Percentiles rank a stretch among this genome's conserved stretches.
Evolutionary conservation across 2,797 vertebrate genomes (phyloP).

Genomic region (Pogonophryne albipinna): DNA sequence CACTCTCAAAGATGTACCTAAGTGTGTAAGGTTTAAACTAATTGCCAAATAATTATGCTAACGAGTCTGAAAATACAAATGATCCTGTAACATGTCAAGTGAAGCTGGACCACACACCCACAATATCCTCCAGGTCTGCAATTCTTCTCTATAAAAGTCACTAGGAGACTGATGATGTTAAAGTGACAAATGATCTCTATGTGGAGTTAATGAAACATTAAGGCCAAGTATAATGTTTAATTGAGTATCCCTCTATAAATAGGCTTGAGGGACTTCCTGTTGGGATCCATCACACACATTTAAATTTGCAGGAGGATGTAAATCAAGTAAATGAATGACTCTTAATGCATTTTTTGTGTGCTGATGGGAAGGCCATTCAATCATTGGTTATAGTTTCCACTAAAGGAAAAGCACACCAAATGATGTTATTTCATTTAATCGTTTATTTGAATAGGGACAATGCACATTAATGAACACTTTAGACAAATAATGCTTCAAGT

Average conservation of each 20-base stretch:
- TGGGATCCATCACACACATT: conserved; percentile 18
- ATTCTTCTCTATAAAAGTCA: neutral
- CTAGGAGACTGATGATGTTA: neutral
- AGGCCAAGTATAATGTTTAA: conserved; percentile 29
- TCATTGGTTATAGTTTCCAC: conserved; percentile 8
- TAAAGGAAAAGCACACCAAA: conserved; percentile 4
- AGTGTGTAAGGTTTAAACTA: neutral
- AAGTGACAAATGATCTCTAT: conserved; percentile 1
- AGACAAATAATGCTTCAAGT: too few relatives aligned
- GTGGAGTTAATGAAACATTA: conserved; percentile 53
- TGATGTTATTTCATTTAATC: neutral
- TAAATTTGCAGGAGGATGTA: conserved; percentile 3
- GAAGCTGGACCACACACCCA: neutral
- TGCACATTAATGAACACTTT: too few relatives aligned
- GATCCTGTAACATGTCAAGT: neutral
- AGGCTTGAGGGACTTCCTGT: conserved; percentile 21
- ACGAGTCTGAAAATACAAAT: neutral
- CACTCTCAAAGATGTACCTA: neutral
- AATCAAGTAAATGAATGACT: conserved; percentile 38
- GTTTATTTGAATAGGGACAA: too few relatives aligned
- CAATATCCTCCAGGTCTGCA: neutral
- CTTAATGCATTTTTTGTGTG: conserved; percentile 19
- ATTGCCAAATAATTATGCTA: too few relatives aligned
- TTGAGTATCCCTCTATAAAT: conserved; percentile 21
- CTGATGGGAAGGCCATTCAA: neutral